These are phyloP conservation scores for Varecia variegata DNA, from an alignment of 2,797 vertebrate species.

Conservation along the genomic window DNA sequence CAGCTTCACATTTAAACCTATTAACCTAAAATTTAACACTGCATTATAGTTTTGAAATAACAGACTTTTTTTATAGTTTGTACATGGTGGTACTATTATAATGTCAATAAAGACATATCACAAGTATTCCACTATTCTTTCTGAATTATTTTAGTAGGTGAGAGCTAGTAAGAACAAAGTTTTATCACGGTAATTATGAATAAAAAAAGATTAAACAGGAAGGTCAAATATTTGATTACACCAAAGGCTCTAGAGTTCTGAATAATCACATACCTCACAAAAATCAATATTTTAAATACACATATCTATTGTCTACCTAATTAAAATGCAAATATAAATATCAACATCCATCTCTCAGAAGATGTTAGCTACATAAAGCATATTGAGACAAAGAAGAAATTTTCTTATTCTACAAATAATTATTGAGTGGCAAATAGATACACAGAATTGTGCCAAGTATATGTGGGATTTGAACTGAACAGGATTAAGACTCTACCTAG, in stretches of 20 bases:
- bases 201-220: background rate
- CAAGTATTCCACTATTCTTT: background rate
- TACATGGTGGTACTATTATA: background rate
- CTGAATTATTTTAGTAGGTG: background rate
- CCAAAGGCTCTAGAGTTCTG: background rate
- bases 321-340: slow-evolving; percentile 41
- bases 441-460: background rate
- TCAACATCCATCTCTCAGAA: slow-evolving; percentile 19
- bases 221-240: slow-evolving; percentile 62
- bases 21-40: background rate
- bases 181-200: background rate
- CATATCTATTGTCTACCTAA: background rate
- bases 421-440: background rate
- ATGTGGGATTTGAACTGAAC: background rate
- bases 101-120: slow-evolving; percentile 25
- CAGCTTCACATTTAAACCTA: background rate
- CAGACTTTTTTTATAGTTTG: background rate
- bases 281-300: slow-evolving; percentile 62
- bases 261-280: slow-evolving; percentile 19
- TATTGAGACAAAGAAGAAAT: slow-evolving; percentile 10
- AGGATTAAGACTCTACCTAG: background rate
- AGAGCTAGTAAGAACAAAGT: slow-evolving; percentile 38
- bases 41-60: background rate
- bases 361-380: background rate
- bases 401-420: slow-evolving; percentile 27